Conservation (phyloP, 2,113 vertebrate species). For the Grantiella picta region DNA sequence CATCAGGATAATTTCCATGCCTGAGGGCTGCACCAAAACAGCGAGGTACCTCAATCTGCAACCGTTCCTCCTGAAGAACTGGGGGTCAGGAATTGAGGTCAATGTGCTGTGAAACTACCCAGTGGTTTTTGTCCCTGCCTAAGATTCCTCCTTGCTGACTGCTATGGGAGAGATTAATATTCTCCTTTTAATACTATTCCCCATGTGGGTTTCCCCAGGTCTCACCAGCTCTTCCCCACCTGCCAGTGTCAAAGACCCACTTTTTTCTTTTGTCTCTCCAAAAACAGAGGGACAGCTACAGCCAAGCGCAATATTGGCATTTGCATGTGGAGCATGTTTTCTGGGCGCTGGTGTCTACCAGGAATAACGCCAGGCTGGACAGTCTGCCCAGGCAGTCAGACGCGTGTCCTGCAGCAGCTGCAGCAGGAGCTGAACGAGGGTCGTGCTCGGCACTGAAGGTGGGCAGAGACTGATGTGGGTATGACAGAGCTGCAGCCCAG, state of each 20-base stretch:
- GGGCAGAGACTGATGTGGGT: accelerated
- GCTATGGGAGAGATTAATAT: not conserved
- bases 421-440: accelerated
- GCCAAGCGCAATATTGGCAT: accelerated
- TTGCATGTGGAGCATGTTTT: accelerated
- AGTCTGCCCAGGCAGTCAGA: not conserved
- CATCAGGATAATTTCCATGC: not conserved
- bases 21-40: not conserved
- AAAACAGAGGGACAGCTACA: not conserved
- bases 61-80: not conserved
- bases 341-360: not conserved
- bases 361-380: not conserved
- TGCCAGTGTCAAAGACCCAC: not conserved
- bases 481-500: not conserved
- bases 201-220: accelerated
- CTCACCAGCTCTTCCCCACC: not conserved
- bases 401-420: accelerated
- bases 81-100: not conserved
- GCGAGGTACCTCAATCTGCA: accelerated
- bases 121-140: not conserved
- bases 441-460: accelerated
- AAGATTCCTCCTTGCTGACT: not conserved
- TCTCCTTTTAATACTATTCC: not conserved
- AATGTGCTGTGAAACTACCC: not conserved
- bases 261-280: not conserved